Evolutionary conservation across 2,797 vertebrate genomes (phyloP).

Genomic region (Tapirus indicus): DNA sequence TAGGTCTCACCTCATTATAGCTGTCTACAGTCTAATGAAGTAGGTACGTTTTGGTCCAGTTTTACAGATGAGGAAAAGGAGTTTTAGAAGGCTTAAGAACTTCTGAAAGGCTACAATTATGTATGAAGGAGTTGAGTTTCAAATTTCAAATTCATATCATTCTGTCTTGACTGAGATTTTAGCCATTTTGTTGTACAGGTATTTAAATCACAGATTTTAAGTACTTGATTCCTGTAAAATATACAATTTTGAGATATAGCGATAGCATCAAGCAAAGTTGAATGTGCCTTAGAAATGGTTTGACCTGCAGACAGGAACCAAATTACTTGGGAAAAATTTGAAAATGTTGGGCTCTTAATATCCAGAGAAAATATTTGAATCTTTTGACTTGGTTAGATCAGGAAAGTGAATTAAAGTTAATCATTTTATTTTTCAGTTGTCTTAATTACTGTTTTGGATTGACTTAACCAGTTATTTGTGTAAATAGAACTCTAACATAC

Average conservation of each 20-base stretch:
- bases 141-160: conserved; percentile 20
- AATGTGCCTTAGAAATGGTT: not conserved
- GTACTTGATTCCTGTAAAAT: not conserved
- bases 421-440: not conserved
- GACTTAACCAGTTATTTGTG: not conserved
- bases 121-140: not conserved
- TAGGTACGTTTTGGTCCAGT: not conserved
- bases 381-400: conserved; percentile 17
- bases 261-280: not conserved
- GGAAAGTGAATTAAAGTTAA: not conserved
- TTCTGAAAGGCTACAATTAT: not conserved
- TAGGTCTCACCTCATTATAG: not conserved
- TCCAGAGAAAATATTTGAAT: not conserved
- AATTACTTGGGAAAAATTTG: not conserved
- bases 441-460: not conserved
- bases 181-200: not conserved
- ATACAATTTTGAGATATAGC: not conserved
- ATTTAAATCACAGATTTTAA: not conserved
- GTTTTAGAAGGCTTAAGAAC: not conserved
- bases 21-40: not conserved
- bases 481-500: not conserved
- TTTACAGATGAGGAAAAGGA: not conserved
- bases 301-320: not conserved
- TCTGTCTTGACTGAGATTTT: not conserved
- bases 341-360: not conserved